A percentile compares a stretch with the other conserved stretches of the same genome.
Evolutionary conservation across 2,113 vertebrate species (phyloP).

Genomic region (Sula dactylatra): DNA sequence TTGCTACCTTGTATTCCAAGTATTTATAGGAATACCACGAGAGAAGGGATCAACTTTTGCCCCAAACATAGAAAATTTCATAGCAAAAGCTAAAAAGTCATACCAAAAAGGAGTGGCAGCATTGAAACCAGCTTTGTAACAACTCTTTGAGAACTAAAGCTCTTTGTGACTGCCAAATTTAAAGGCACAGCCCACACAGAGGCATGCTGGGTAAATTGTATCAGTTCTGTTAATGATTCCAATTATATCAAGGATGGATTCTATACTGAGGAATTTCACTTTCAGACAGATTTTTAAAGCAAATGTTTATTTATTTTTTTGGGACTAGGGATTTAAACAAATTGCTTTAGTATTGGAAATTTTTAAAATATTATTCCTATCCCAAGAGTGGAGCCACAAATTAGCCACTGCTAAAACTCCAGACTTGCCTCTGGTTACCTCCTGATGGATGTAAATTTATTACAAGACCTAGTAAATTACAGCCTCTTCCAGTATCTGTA

Average conservation of each 20-base stretch:
- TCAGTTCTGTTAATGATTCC: not conserved
- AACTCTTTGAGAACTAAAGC: not conserved
- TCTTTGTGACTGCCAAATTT: not conserved
- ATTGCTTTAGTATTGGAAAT: not conserved
- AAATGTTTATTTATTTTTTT: not conserved
- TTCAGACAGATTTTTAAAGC: not conserved
- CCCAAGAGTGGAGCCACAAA: not conserved
- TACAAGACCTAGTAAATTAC: not conserved
- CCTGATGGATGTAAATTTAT: slow-evolving; percentile 14
- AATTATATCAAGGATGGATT: not conserved
- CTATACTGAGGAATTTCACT: not conserved
- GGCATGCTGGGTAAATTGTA: not conserved
- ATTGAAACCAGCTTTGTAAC: rapidly evolving
- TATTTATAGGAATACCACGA: rapidly evolving
- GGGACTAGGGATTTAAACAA: not conserved
- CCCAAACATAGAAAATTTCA: not conserved
- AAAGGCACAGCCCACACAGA: not conserved
- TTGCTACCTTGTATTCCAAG: not conserved
- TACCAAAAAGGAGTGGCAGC: not conserved
- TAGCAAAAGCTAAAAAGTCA: not conserved
- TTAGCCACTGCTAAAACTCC: not conserved
- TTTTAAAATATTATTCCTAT: not conserved
- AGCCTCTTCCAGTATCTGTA: not conserved
- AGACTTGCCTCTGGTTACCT: slow-evolving; percentile 3
- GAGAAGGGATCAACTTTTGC: not conserved